Evolutionary conservation across 2,797 vertebrate genomes (phyloP).

Genomic region (Uromys caudimaculatus): DNA sequence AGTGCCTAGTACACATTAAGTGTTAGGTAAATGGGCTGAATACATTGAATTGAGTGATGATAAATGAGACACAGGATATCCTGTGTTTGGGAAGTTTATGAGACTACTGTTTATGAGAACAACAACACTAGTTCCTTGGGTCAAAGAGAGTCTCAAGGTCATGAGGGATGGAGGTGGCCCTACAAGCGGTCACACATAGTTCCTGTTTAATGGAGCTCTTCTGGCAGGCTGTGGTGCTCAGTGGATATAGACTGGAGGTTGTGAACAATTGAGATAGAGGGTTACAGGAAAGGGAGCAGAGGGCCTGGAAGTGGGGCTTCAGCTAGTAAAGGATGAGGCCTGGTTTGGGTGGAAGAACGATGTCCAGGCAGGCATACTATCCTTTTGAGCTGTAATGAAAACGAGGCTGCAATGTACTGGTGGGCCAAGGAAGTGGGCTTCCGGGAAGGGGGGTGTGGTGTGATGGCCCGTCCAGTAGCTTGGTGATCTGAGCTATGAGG

Average conservation of each 20-base stretch:
- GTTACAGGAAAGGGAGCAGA: not conserved
- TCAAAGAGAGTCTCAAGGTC: not conserved
- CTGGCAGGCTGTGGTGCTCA: not conserved
- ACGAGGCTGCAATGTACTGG: not conserved
- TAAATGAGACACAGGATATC: not conserved
- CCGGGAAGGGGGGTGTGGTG: not conserved
- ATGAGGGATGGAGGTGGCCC: not conserved
- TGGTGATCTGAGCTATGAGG: conserved; percentile 16
- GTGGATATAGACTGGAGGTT: not conserved
- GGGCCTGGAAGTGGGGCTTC: not conserved
- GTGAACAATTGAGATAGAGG: not conserved
- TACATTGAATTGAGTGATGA: conserved; percentile 36
- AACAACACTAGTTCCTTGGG: conserved; percentile 28
- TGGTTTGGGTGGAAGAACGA: not conserved
- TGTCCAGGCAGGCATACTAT: not conserved
- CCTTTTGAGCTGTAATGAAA: not conserved
- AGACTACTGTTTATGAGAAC: conserved; percentile 3
- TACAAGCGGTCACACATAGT: not conserved
- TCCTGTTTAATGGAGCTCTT: not conserved
- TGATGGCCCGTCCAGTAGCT: not conserved
- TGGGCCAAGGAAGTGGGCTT: not conserved
- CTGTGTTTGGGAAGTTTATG: conserved; percentile 6
- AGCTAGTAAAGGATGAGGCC: not conserved
- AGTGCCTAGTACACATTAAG: conserved; percentile 11
- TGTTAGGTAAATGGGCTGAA: conserved; percentile 32